Evolutionary conservation across 2,113 vertebrate species (phyloP).

Genomic region (Aphelocoma coerulescens): DNA sequence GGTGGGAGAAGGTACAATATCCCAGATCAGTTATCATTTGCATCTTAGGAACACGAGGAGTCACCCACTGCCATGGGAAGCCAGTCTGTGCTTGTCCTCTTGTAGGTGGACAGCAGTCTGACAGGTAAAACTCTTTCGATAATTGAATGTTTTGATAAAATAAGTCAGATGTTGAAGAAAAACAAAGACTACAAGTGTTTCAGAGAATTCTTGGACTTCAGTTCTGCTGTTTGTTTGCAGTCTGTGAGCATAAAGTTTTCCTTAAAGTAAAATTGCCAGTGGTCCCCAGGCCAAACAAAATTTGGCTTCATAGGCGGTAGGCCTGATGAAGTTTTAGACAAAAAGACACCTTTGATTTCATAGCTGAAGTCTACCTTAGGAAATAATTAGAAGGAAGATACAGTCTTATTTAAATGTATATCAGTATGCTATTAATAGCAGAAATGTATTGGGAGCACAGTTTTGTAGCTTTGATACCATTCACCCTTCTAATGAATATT

Average conservation of each 20-base stretch:
- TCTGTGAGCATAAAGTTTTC: background rate
- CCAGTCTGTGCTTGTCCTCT: background rate
- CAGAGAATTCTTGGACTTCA: background rate
- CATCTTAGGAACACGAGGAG: background rate
- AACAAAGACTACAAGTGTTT: background rate
- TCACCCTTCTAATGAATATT: background rate
- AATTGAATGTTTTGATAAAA: background rate
- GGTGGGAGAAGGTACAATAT: rapidly evolving
- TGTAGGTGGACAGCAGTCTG: background rate
- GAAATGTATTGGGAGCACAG: background rate
- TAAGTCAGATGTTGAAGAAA: background rate
- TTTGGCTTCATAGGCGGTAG: background rate
- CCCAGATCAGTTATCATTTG: background rate
- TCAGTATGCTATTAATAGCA: background rate
- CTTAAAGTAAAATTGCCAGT: background rate
- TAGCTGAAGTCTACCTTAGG: background rate
- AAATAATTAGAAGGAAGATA: background rate
- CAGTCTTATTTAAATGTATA: background rate
- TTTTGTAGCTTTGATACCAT: background rate
- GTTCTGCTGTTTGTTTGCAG: background rate
- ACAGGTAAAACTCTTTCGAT: background rate
- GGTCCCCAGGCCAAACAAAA: background rate
- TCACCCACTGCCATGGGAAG: background rate
- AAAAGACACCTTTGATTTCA: background rate
- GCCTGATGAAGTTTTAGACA: background rate